Base-by-base conservation (phyloP, 1,140 invertebrate genomes). In the Berghia stephanieae region DNA sequence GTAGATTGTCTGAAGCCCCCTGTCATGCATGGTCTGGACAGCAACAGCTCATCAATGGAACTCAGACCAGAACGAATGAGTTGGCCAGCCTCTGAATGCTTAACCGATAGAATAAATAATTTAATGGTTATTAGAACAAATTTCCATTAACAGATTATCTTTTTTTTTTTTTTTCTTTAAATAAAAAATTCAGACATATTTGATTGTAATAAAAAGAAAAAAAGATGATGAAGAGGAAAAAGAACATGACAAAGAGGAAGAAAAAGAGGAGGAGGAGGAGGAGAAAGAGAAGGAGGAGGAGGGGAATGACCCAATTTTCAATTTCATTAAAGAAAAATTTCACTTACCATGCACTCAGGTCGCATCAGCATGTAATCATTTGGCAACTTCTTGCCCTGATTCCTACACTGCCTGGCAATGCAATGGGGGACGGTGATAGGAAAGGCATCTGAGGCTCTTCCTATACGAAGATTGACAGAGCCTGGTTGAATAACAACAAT, bases 401-500 rank as follows among this genome's bases (percentile, higher is more conserved):
- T 68, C 6, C 43, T 42, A 36, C 94, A 92, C 68, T 84, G 86
- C 34, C 91, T 82, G 0, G 95, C 96, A 69, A 98, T 93, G 40
- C 95, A 96, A 90, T 98, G 96, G 18, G 97, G 90, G 57, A 97
- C 91, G 18, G 93, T 94, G 52, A 94, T 91, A 42, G 96, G 96
- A 87, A 95, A 93, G 2, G 96, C 89, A 89, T 98, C 96, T 0
- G 95, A 95, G 8, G 96, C 96, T 86, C 95, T 89, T 2, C 96
- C 96, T 84, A 98, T 95, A 67, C 95, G 90, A 21, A 98, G 90
- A 86, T 96, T 94, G 66, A 94, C 92, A 0, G 96, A 98, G 10
- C 97, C 97, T 70, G 96, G 96, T 88, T 98, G 96, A 66, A 98
- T 96, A n/a, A 98, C 93, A 55, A 98, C 94, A 42, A 96, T 84